Evolutionary conservation across 2,888 invertebrate genomes (phyloP).

Genomic region (Eristalis arbustorum): DNA sequence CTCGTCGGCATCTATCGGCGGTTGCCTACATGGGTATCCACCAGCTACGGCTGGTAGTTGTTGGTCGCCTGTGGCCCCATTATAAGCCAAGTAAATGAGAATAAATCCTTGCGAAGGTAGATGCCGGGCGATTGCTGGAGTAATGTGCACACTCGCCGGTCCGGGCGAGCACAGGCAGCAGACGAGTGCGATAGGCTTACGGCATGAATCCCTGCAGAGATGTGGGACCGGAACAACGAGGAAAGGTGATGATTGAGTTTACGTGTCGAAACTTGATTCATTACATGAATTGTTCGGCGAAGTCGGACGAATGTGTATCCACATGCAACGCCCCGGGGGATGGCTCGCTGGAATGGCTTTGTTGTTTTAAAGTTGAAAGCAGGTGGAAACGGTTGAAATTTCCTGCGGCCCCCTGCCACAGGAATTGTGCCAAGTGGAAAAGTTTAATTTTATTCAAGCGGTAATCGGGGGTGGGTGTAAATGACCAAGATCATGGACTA

Average conservation of each 20-base stretch:
- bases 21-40: not conserved
- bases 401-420: not conserved
- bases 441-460: conserved; percentile 9
- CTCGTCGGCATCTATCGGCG: conserved; percentile 26
- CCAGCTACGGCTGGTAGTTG: not conserved
- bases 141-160: conserved; percentile 19
- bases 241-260: conserved; percentile 15
- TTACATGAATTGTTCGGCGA: conserved; percentile 28
- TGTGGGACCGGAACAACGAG: conserved; percentile 1
- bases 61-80: conserved; percentile 16
- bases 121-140: conserved; percentile 29
- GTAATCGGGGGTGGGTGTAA: conserved; percentile 18
- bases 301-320: conserved; percentile 9
- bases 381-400: not conserved
- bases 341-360: not conserved
- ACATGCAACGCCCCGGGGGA: not conserved
- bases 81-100: conserved; percentile 48
- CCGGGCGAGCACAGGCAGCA: not conserved
- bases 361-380: conserved; percentile 40
- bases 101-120: conserved; percentile 53
- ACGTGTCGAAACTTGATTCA: conserved; percentile 57
- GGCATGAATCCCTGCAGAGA: conserved; percentile 42
- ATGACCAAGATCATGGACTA: conserved; percentile 1
- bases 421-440: not conserved
- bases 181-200: conserved; percentile 10